A percentile compares a stretch with the other conserved stretches of the same genome.
Evolutionary conservation across 2,797 vertebrate species (phyloP).

Genomic region (Hippopotamyrus pictus): DNA sequence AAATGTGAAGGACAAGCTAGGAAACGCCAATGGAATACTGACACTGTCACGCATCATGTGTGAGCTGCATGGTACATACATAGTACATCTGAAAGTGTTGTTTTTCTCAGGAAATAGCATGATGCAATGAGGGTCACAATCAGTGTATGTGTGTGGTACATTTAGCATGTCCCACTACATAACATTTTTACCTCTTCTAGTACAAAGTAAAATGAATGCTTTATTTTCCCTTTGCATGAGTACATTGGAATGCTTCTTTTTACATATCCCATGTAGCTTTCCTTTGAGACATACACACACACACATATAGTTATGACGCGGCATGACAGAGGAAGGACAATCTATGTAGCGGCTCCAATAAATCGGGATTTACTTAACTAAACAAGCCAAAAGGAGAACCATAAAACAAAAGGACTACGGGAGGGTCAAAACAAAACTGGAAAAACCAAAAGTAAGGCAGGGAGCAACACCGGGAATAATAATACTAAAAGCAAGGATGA

Average conservation of each 20-base stretch:
- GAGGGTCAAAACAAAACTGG: neutral
- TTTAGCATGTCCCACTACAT: neutral
- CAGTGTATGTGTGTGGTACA: neutral
- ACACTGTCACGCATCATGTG: neutral
- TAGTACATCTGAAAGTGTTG: neutral
- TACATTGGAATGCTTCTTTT: neutral
- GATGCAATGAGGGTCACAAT: neutral
- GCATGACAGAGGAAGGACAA: neutral
- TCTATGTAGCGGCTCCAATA: neutral
- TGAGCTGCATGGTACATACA: neutral
- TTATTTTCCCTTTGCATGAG: neutral
- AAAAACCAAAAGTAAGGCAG: neutral
- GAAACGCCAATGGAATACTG: neutral
- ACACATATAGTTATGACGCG: neutral
- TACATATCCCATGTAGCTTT: neutral
- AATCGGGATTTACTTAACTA: neutral
- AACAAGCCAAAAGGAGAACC: neutral
- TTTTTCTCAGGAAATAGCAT: neutral
- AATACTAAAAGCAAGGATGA: neutral
- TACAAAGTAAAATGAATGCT: neutral
- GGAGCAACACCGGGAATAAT: neutral
- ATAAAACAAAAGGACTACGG: neutral
- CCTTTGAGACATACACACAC: neutral
- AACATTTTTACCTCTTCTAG: neutral
- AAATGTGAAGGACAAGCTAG: neutral